phyloP scores from a whole-genome alignment of 2,113 vertebrate genomes.

The Amblyopsis rosae region DNA sequence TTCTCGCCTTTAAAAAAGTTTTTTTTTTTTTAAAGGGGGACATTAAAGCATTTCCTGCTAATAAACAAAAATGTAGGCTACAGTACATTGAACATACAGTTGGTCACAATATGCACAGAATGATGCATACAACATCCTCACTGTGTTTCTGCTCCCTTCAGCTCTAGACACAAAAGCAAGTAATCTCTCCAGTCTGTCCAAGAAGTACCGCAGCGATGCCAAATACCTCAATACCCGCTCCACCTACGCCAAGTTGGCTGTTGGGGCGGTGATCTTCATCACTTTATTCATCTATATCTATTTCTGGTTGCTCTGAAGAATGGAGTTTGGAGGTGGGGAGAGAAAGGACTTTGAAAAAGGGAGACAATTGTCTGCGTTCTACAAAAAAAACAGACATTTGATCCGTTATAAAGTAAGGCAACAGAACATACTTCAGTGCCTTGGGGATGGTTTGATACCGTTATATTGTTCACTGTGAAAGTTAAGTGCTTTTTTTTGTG shows the following conservation, averaged over 20 bases:
- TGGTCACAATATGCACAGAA: background rate
- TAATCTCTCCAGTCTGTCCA: constrained; percentile 90
- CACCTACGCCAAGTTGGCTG: constrained; percentile 92
- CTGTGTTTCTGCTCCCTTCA: constrained; percentile 52
- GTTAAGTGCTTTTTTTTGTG: constrained; percentile 1
- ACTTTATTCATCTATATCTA: constrained; percentile 93
- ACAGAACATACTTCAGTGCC: background rate
- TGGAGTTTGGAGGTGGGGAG: background rate
- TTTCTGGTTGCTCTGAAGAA: constrained; percentile 96
- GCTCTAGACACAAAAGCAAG: constrained; percentile 94
- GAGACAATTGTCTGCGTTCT: background rate
- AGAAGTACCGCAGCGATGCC: constrained; percentile 95
- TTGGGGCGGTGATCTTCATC: constrained; percentile 88
- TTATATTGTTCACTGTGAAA: background rate
- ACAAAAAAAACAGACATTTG: background rate
- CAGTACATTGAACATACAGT: background rate
- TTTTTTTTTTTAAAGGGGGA: too few species aligned
- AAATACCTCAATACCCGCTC: constrained; percentile 98
- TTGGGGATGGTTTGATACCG: constrained; percentile 2
- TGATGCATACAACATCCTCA: background rate
- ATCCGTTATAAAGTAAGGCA: background rate
- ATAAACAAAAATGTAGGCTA: background rate
- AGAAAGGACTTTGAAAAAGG: background rate
- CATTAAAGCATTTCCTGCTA: background rate
- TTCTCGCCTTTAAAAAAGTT: background rate